Percentiles rank a stretch among this genome's conserved stretches.
Evolutionary conservation across 2,888 invertebrate genomes (phyloP).

Genomic region (Dysmachus trigonus): DNA sequence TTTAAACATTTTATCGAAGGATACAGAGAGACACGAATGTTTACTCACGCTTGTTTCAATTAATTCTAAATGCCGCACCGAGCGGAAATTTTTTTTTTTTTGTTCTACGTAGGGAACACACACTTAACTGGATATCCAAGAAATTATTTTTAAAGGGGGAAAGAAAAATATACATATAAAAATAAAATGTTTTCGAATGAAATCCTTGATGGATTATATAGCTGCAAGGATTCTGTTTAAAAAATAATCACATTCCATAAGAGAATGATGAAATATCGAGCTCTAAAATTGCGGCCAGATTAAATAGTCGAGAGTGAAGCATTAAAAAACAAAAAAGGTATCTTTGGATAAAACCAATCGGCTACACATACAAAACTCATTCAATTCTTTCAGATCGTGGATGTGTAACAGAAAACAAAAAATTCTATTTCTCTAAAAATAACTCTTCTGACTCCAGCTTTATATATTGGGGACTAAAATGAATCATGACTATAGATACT

Average conservation of each 20-base stretch:
- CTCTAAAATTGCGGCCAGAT: not conserved
- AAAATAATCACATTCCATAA: not conserved
- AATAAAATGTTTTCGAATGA: not conserved
- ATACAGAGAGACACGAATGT: not conserved
- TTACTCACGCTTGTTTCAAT: not conserved
- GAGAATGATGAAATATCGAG: not conserved
- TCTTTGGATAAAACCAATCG: not conserved
- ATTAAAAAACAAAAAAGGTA: not conserved
- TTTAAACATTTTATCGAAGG: not conserved
- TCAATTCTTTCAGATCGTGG: conserved; percentile 7
- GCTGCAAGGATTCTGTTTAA: not conserved
- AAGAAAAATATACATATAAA: not conserved
- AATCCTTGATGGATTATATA: not conserved
- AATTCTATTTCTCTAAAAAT: conserved; percentile 8
- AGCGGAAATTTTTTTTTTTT: not conserved
- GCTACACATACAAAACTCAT: not conserved
- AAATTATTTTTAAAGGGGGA: not conserved
- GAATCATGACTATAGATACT: conserved; percentile 17
- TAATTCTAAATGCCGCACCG: not conserved
- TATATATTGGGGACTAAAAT: conserved; percentile 31
- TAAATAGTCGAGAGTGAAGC: not conserved
- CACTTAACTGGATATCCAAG: not conserved
- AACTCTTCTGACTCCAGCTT: conserved; percentile 17
- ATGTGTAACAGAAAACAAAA: not conserved
- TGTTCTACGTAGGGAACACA: not conserved